These are phyloP conservation scores for Venusia cambrica DNA, from an alignment of 2,888 invertebrate species.

Conservation along the genomic window DNA sequence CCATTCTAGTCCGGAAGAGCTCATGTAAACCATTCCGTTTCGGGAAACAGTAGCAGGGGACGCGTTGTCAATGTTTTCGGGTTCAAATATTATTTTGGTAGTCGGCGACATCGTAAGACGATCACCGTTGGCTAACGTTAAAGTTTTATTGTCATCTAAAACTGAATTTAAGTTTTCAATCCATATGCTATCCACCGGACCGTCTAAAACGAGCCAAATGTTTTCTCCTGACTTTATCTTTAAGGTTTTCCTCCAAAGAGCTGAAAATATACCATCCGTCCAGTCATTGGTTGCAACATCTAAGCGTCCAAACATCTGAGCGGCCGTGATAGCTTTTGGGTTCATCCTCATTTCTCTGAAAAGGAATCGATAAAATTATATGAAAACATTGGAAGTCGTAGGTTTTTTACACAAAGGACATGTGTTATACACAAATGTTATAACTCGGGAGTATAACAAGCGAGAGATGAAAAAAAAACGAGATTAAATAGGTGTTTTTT, in stretches of 20 bases:
- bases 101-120: conserved; percentile 95
- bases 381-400: no score
- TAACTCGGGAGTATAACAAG: no score
- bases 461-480: no score
- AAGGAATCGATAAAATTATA: no score
- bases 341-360: conserved; percentile 97
- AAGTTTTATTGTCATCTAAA: conserved; percentile 96
- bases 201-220: conserved; percentile 97
- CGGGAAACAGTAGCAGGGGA: conserved; percentile 98
- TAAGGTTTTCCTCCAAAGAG: conserved; percentile 96
- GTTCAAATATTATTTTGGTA: conserved; percentile 98
- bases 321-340: conserved; percentile 97
- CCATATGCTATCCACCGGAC: conserved; percentile 98
- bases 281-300: conserved; percentile 99
- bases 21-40: conserved; percentile 98
- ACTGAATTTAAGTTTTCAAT: conserved; percentile 99
- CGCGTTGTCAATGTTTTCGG: conserved; percentile 98
- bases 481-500: no score
- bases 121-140: conserved; percentile 97
- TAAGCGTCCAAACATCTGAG: conserved; percentile 98
- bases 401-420: no score
- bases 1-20: conserved; percentile 96
- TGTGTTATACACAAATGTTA: no score
- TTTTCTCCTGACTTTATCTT: conserved; percentile 93
- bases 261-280: conserved; percentile 99